Percentiles rank a stretch among this genome's conserved stretches.
Evolutionary conservation across 2,797 vertebrate genomes (phyloP).

Genomic region (Taeniopygia guttata): DNA sequence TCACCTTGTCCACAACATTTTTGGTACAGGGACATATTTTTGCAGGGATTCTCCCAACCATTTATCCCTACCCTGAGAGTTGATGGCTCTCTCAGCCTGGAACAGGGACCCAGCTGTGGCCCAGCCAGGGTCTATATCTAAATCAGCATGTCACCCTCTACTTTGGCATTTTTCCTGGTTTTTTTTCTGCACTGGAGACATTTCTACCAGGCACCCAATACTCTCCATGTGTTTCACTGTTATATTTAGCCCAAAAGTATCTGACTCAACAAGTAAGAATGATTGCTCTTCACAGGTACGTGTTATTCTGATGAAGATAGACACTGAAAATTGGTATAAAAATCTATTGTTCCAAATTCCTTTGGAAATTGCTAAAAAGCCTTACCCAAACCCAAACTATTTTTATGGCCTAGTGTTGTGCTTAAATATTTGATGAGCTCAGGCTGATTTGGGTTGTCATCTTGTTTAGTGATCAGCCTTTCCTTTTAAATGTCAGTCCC

Average conservation of each 20-base stretch:
- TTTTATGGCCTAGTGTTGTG: neutral
- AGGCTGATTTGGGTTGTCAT: neutral
- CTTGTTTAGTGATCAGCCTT: neutral
- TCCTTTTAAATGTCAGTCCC: neutral
- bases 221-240: neutral
- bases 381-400: neutral
- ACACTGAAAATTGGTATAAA: neutral
- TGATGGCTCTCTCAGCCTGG: neutral
- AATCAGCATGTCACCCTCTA: neutral
- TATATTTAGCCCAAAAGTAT: neutral
- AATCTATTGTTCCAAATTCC: neutral
- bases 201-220: neutral
- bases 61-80: neutral
- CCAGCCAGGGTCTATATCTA: fast-evolving
- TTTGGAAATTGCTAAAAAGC: neutral
- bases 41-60: neutral
- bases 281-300: neutral
- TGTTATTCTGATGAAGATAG: neutral
- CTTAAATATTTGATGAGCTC: neutral
- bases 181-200: neutral
- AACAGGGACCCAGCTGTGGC: neutral
- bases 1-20: neutral
- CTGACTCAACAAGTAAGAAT: neutral
- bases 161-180: neutral
- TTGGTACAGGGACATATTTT: fast-evolving